Evolutionary conservation across 1,140 invertebrate species (phyloP), one percentile per base, ranked within the genome.

Genomic region (Eulimnadia texana): DNA sequence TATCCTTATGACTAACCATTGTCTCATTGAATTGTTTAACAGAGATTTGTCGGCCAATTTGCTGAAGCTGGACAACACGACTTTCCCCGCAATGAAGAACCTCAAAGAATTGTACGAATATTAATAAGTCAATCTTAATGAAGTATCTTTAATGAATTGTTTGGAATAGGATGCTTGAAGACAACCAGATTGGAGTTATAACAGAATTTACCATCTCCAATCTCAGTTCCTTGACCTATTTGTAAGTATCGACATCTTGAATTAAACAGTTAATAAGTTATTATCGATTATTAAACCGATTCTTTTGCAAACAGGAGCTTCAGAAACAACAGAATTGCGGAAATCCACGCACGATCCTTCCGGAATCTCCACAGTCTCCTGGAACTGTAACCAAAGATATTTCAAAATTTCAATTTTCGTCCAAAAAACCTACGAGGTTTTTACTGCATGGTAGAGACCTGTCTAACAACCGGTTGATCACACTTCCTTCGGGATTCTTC

Each of bases 41-140:
- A 71, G 70, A 53, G 66, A 64, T 53, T 59, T 71, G 16, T 61
- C 57, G n/a, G 51, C 13, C 10, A 60, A 60, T 60, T 19, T 51
- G 13, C 29, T 60, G 23, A 47, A 27, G 49, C 27, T 60, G 1
- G 11, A 24, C 16, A 51, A 51, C n/a, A 19, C 29, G 13, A 51
- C 28, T 19, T 60, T 60, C 19, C 49, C 58, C 3, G 28, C 49
- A 9, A 28, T 33, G 19, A 49, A 28, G 29, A 20, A n/a, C 42
- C 47, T 60, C 16, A 51, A 28, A 24, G 58, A 60, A 60, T 10
- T 60, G 58, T 60, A 27, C n/a, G 58, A 51, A 19, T 16, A 19
- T 10, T 58, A 29, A 16, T n/a, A 58, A 33, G 52, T 24, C 16
- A 2, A 16, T 42, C 13, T 3, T 20, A 3, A 9, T 58, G n/a